Evolutionary conservation across 2,113 vertebrate genomes (phyloP).

Genomic region (Vicugna pacos): DNA sequence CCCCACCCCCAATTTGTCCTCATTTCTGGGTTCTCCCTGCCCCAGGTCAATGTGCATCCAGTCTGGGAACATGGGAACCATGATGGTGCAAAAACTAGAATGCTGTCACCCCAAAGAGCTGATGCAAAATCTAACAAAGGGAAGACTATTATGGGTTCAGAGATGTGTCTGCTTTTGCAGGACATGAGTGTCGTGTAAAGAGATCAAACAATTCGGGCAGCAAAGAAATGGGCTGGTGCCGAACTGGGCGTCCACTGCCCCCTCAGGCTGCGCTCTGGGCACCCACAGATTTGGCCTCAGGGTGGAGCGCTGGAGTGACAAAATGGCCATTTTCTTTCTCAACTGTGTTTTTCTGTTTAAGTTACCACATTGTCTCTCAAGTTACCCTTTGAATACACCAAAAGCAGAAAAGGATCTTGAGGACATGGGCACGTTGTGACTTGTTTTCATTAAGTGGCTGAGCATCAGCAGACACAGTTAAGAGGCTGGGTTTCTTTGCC

Average conservation of each 20-base stretch:
- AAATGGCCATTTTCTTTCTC: conserved; percentile 30
- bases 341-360: conserved; percentile 2
- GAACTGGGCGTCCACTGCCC: neutral
- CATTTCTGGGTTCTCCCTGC: neutral
- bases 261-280: too few species aligned
- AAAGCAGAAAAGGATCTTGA: conserved; percentile 66
- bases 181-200: neutral
- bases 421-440: conserved; percentile 32
- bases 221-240: neutral
- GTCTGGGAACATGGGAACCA: neutral
- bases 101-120: neutral
- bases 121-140: neutral
- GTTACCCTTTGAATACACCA: conserved; percentile 1
- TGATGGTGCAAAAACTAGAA: neutral
- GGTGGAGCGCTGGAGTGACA: conserved; percentile 46
- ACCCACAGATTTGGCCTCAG: conserved; percentile 54
- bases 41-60: neutral
- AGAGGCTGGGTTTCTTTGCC: conserved; percentile 71
- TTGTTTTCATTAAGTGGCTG: conserved; percentile 43
- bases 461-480: conserved; percentile 49
- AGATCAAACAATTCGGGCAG: neutral
- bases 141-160: neutral
- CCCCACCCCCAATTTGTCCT: neutral
- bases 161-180: neutral
- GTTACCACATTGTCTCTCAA: conserved; percentile 37